Evolutionary conservation across 2,113 vertebrate genomes (phyloP).

Genomic region (Pristiophorus japonicus): DNA sequence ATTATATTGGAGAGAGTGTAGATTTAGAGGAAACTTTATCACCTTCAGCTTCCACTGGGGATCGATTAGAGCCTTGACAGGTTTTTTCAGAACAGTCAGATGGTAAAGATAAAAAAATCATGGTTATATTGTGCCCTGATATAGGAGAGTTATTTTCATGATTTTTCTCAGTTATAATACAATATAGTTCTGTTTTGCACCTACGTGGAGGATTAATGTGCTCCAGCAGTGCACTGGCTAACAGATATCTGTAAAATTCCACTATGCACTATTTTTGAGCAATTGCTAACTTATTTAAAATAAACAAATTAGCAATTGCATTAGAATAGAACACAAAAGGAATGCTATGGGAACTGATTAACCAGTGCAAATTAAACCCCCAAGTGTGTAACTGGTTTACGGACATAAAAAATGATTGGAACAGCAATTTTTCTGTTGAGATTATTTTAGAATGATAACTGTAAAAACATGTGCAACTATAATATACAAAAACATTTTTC

Average conservation of each 20-base stretch:
- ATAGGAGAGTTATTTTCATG: neutral
- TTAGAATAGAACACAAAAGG: neutral
- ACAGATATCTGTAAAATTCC: neutral
- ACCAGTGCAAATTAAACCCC: neutral
- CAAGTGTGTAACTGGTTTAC: too few species aligned
- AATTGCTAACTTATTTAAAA: slow-evolving; percentile 4
- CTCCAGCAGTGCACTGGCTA: neutral
- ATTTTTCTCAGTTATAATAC: neutral
- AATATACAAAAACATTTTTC: too few species aligned
- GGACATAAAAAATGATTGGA: neutral
- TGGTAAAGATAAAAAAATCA: neutral
- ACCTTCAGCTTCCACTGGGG: neutral
- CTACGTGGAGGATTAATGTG: neutral
- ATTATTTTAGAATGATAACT: neutral
- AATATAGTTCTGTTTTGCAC: neutral
- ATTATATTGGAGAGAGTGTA: too few species aligned
- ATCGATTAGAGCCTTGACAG: neutral
- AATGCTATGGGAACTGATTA: neutral
- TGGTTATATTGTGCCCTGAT: neutral
- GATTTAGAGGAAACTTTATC: slow-evolving; percentile 11
- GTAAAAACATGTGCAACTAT: neutral
- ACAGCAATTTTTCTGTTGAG: neutral
- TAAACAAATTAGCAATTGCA: neutral
- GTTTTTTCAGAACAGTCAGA: neutral
- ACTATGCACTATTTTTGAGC: neutral